Evolutionary conservation across 2,113 vertebrate species (phyloP), one percentile per base, ranked within the genome.

Genomic region (Baryphthengus martii): DNA sequence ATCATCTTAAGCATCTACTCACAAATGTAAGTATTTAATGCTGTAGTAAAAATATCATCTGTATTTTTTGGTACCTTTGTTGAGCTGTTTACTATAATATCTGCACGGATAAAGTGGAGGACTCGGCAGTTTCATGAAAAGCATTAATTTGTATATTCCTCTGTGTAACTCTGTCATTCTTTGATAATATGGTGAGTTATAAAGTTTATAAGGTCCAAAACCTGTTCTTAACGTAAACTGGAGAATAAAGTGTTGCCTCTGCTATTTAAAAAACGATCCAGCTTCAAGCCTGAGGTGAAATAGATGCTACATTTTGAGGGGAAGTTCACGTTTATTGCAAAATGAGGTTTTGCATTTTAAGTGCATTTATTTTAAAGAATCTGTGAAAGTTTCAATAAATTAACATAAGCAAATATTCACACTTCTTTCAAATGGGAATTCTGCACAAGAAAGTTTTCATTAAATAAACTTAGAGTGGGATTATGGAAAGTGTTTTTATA

Each of bases 1-100:
- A 91, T 79, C 97, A 98, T 55, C 97, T 98, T 79, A 98, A 98
- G 42, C 97, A 98, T 58, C 89, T 98, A 31, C 98, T 98, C 47
- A 98, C 98, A 82, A 98, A 97, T 68, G 98, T 98, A 91, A 98
- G 98, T 97, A 88, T 86, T 65, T 61, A 33, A 28, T 50, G 26
- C 18, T 72, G 11, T 40, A 72, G 21, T 67, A 49, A 77, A 59
- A 72, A 75, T n/a, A 45, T 37, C 0, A 47, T 39, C 44, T 89
- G 8, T 55, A 55, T 93, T 85, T 75, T 79, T 59, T 35, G 18
- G 23, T 71, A 37, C 23, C 77, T 73, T 58, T 68, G 15, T 74
- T 89, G 40, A 72, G 52, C 47, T 45, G 35, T 45, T 75, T 85
- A 28, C 40, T 85, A 1, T 15, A 58, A 24, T 70, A 59, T 44